Conservation (phyloP, 2,797 vertebrate species). For the Platyrinchus mystaceus region DNA sequence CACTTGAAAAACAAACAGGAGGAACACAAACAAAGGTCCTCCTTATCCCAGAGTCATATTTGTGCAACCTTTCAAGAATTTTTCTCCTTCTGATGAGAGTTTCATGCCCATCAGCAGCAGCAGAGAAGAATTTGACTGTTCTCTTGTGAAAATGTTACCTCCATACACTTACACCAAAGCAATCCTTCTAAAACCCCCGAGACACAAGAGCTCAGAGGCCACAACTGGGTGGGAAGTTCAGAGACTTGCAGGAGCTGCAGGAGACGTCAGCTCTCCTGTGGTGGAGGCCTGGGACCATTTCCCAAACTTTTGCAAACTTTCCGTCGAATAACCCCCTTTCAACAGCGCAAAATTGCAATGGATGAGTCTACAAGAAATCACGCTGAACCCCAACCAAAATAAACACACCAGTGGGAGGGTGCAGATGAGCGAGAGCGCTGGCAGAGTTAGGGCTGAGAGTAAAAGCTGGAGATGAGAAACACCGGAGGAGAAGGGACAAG, state of each 20-base stretch:
- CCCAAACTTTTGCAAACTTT: slow-evolving; percentile 50
- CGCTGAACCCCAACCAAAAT: slow-evolving; percentile 66
- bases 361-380: slow-evolving; percentile 73
- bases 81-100: neutral
- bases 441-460: slow-evolving; percentile 70
- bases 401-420: slow-evolving; percentile 70
- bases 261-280: neutral
- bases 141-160: slow-evolving; percentile 68
- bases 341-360: slow-evolving; percentile 68
- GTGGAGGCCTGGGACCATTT: neutral
- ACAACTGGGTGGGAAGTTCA: neutral
- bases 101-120: neutral
- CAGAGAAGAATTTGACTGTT: neutral
- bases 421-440: slow-evolving; percentile 68
- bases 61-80: neutral
- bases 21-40: neutral
- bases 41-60: neutral
- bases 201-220: slow-evolving; percentile 5
- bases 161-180: neutral
- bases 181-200: neutral
- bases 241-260: slow-evolving; percentile 24
- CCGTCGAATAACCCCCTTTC: slow-evolving; percentile 63
- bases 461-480: slow-evolving; percentile 79
- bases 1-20: neutral
- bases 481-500: slow-evolving; percentile 62